Evolutionary conservation across 2,113 vertebrate genomes (phyloP).

Genomic region (Danionella cerebrum): DNA sequence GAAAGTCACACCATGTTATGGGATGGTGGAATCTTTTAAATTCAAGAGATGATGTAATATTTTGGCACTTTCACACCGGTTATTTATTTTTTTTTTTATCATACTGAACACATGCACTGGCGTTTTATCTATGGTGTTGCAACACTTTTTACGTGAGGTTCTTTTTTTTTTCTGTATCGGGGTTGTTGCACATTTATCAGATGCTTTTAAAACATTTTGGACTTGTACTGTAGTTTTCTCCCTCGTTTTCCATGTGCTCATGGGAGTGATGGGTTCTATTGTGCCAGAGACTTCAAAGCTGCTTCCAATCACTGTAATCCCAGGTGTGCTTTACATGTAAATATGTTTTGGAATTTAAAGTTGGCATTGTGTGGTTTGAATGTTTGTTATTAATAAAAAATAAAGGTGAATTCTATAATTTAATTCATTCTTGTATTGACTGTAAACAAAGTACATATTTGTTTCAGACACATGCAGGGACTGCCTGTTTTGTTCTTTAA

Average conservation of each 20-base stretch:
- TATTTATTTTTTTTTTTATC: not conserved
- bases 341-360: slow-evolving; percentile 15
- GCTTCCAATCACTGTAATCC: slow-evolving; percentile 19
- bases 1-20: not conserved
- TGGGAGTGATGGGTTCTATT: slow-evolving; percentile 20
- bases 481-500: no score
- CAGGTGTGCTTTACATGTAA: slow-evolving; percentile 11
- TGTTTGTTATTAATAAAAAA: slow-evolving; percentile 10
- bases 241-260: not conserved
- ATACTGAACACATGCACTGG: not conserved
- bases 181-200: not conserved
- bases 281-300: not conserved
- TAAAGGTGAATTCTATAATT: no score
- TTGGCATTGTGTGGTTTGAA: slow-evolving; percentile 13
- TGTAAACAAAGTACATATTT: no score
- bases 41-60: slow-evolving; percentile 19
- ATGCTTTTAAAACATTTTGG: not conserved
- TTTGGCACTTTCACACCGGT: not conserved
- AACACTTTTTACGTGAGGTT: slow-evolving; percentile 3
- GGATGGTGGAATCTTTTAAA: slow-evolving; percentile 20
- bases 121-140: not conserved
- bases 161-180: not conserved
- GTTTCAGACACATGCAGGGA: no score
- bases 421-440: not conserved
- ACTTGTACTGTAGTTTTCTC: not conserved